phyloP scores from a whole-genome alignment of 1,140 invertebrate genomes.

The Latrodectus geometricus region DNA sequence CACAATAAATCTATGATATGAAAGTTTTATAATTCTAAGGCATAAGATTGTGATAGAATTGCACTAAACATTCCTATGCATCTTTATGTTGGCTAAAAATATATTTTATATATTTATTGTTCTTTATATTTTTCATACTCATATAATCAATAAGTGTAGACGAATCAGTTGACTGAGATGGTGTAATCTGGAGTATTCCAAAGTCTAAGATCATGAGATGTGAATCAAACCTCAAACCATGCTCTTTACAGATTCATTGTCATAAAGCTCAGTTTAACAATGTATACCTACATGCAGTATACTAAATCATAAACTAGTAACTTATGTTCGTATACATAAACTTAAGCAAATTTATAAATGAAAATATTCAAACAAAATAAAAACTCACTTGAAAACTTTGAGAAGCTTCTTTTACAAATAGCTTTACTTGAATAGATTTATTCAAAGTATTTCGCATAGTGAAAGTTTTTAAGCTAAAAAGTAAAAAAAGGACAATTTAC shows the following conservation, averaged over 20 bases:
- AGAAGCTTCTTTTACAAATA: constrained; percentile 34
- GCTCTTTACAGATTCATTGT: background rate
- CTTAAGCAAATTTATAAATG: background rate
- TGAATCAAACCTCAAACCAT: too few relatives aligned
- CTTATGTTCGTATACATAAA: background rate
- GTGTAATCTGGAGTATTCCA: too few relatives aligned
- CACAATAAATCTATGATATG: too few relatives aligned
- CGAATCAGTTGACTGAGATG: too few relatives aligned
- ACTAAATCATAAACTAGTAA: background rate
- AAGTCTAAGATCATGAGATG: too few relatives aligned
- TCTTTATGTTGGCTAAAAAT: too few relatives aligned
- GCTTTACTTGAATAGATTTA: constrained; percentile 9
- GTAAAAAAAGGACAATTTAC: background rate
- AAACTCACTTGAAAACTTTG: constrained; percentile 26
- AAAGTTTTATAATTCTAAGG: too few relatives aligned
- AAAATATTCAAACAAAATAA: background rate
- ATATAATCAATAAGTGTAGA: too few relatives aligned
- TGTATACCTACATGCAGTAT: background rate
- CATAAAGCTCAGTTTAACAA: background rate
- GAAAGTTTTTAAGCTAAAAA: constrained; percentile 28
- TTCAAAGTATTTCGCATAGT: constrained; percentile 17
- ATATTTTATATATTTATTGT: too few relatives aligned
- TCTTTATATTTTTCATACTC: too few relatives aligned
- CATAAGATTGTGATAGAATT: too few relatives aligned
- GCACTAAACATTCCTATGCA: too few relatives aligned